phyloP scores from a whole-genome alignment of 2,888 invertebrate species.

The Dasysyrphus albostriatus region DNA sequence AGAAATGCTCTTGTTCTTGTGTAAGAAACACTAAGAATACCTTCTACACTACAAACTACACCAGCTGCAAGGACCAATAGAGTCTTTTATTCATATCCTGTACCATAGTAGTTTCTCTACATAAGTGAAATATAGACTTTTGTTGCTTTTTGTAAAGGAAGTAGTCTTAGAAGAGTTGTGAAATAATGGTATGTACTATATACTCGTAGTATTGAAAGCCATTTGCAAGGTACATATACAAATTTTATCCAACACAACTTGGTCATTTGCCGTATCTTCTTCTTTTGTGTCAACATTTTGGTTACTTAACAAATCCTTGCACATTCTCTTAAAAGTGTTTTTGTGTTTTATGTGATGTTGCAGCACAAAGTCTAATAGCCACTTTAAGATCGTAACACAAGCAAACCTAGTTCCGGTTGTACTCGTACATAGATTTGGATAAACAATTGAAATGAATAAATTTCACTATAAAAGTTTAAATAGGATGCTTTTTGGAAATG shows the following conservation, averaged over 20 bases:
- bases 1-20: background rate
- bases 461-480: conserved; percentile 13
- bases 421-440: background rate
- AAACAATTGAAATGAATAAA: conserved; percentile 16
- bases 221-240: conserved; percentile 14
- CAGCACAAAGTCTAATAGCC: conserved; percentile 20
- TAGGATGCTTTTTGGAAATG: background rate
- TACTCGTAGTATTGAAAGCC: conserved; percentile 1
- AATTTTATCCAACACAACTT: conserved; percentile 6
- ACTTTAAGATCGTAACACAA: conserved; percentile 1
- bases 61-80: conserved; percentile 36
- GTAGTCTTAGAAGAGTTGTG: conserved; percentile 20
- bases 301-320: conserved; percentile 23
- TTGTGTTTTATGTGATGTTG: conserved; percentile 30
- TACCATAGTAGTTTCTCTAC: background rate
- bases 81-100: conserved; percentile 50
- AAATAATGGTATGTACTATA: conserved; percentile 6
- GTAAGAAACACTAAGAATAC: background rate
- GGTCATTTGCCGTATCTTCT: conserved; percentile 1
- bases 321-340: conserved; percentile 17
- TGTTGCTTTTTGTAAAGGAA: background rate
- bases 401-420: conserved; percentile 1
- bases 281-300: conserved; percentile 38
- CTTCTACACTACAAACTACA: background rate
- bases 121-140: conserved; percentile 14